Percentiles rank a stretch among this genome's conserved stretches.
Evolutionary conservation across 2,888 invertebrate genomes (phyloP).

Genomic region (Rutpela maculata): DNA sequence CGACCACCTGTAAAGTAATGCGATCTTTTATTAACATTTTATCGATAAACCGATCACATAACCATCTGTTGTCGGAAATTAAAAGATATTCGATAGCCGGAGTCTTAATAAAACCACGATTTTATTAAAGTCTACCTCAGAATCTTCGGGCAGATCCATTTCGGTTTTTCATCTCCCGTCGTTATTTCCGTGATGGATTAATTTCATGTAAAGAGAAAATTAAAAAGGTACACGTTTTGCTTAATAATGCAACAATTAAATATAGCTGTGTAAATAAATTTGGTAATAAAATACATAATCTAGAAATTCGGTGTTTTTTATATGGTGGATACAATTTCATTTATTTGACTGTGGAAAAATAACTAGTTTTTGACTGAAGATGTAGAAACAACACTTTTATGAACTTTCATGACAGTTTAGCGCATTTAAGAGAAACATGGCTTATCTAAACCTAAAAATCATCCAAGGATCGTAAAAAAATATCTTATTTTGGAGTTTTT

Average conservation of each 20-base stretch:
- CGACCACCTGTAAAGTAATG: conserved; percentile 33
- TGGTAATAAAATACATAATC: no score
- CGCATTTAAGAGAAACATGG: no score
- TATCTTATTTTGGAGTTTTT: no score
- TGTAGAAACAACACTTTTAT: no score
- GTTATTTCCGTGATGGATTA: conserved; percentile 2
- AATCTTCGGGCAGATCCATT: conserved; percentile 33
- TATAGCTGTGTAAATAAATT: not conserved
- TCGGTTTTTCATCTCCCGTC: conserved; percentile 22
- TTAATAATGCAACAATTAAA: not conserved
- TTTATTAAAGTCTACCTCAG: conserved; percentile 38
- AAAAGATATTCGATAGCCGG: conserved; percentile 54
- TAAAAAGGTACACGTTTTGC: not conserved
- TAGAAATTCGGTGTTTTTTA: no score
- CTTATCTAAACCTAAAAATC: no score
- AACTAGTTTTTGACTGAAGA: no score
- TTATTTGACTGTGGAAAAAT: no score
- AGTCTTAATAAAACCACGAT: conserved; percentile 37
- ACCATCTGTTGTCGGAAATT: conserved; percentile 55
- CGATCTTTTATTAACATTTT: conserved; percentile 38
- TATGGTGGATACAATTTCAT: no score
- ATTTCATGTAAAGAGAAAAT: not conserved
- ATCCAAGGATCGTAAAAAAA: no score
- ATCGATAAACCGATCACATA: conserved; percentile 37
- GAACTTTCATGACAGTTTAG: no score